Evolutionary conservation across 2,888 invertebrate genomes (phyloP), one percentile per base, ranked within the genome.

Genomic region (Ectropis crepuscularia): DNA sequence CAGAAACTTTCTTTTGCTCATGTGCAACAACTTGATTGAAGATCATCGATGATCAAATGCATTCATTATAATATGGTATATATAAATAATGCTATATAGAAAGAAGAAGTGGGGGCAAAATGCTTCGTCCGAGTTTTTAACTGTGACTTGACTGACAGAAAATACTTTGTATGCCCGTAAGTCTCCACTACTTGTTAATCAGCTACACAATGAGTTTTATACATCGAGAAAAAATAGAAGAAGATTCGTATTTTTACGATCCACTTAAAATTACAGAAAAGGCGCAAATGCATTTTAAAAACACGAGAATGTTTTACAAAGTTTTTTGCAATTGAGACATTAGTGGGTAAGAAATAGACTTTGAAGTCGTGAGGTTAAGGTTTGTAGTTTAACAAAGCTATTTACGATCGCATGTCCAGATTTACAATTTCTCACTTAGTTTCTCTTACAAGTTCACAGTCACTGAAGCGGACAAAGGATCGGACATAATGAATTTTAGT

Each of bases 401-500:
- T 76, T 82, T 79, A 78, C 61, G 50, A 70, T 55, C 46, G 58
- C 60, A 65, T 65, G 51, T 53, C 47, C 16, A 59, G 80, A 82
- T 83, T 86, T 85, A 86, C 82, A 82, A 85, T 83, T 82, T 83
- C 83, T 82, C 81, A 83, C 82, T 78, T 72, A 70, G 74, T 72
- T 76, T 78, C 80, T 80, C 77, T 80, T 71, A 73, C 79, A 74
- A 75, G 76, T 81, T 81, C 78, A 80, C 79, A 76, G 79, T 74
- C 74, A 72, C 65, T 75, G 41, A n/a, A 37, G 68, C 79, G 79
- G 78, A 86, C 87, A 87, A 87, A 85, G 83, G 64, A 65, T 72
- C 77, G 70, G 74, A 65, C 71, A 75, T 86, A 87, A 88, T 87
- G 86, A 87, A 86, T 86, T 87, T 87, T 83, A 77, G 78, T 83